A percentile compares a stretch with the other conserved stretches of the same genome.
These are phyloP conservation scores for Anthophora plumipes DNA, from an alignment of 2,888 invertebrate genomes.

Conservation along the genomic window DNA sequence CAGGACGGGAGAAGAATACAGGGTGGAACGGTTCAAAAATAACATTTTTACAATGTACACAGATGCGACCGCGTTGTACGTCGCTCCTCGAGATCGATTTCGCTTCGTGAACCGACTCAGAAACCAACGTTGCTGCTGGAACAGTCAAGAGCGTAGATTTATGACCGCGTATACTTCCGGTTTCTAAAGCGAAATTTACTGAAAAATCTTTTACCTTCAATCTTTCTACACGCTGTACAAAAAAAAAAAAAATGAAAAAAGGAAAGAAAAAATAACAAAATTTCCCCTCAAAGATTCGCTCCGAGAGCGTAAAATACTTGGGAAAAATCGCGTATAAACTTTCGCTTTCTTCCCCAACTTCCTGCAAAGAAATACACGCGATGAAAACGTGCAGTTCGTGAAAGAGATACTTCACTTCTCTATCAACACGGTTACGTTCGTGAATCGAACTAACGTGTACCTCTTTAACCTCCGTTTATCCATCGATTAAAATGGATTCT, in stretches of 20 bases:
- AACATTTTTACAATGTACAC: constrained; percentile 30
- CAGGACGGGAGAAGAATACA: background rate
- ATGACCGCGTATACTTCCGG: background rate
- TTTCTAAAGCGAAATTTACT: constrained; percentile 18
- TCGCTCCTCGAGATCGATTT: constrained; percentile 36
- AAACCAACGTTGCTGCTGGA: background rate
- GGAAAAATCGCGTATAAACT: too few species aligned
- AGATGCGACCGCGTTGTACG: background rate
- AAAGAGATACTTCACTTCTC: background rate
- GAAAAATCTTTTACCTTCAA: background rate
- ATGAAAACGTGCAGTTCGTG: background rate
- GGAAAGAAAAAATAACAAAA: too few species aligned
- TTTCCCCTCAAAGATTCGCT: too few species aligned
- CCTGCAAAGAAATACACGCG: background rate
- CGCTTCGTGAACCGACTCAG: background rate
- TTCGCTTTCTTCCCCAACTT: too few species aligned
- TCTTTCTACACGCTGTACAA: background rate
- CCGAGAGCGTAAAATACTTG: too few species aligned
- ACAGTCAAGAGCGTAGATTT: constrained; percentile 20
- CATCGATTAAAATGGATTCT: constrained; percentile 6
- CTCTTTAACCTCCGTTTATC: background rate
- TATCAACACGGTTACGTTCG: background rate
- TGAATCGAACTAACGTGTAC: constrained; percentile 8
- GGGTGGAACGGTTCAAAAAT: constrained; percentile 5
- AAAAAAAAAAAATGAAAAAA: background rate